These are phyloP conservation scores for Ichneumon xanthorius DNA, from an alignment of 2,888 invertebrate genomes.

Conservation along the genomic window DNA sequence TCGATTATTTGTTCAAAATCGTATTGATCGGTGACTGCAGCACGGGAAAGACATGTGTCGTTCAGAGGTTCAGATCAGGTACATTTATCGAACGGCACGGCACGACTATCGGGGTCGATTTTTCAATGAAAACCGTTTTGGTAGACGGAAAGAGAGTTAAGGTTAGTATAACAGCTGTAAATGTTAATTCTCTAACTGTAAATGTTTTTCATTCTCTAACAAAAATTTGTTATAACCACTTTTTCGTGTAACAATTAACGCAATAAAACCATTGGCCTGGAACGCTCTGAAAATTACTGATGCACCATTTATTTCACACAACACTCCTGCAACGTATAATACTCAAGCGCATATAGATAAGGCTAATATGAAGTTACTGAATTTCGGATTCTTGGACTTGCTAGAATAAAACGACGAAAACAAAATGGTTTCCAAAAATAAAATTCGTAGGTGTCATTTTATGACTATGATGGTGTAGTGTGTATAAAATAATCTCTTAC, in stretches of 20 bases:
- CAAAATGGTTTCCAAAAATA: background rate
- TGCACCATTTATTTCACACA: slow-evolving; percentile 4
- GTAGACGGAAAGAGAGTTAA: slow-evolving; percentile 98
- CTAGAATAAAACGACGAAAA: background rate
- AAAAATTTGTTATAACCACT: background rate
- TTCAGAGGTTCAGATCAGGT: slow-evolving; percentile 97
- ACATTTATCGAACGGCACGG: slow-evolving; percentile 98
- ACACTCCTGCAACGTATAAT: background rate
- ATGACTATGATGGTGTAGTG: background rate
- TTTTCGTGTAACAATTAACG: slow-evolving; percentile 2
- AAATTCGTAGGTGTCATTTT: background rate
- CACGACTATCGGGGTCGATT: slow-evolving; percentile 98
- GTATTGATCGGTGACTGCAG: slow-evolving; percentile 97
- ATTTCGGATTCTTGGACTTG: background rate
- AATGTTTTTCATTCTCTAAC: background rate
- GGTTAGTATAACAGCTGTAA: slow-evolving; percentile 86
- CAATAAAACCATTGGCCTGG: slow-evolving; percentile 4
- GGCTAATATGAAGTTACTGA: background rate
- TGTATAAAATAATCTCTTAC: background rate
- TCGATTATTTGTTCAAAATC: slow-evolving; percentile 98
- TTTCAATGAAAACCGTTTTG: slow-evolving; percentile 98
- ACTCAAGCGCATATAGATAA: background rate
- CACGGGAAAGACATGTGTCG: slow-evolving; percentile 97
- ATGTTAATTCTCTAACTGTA: background rate
- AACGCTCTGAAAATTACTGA: background rate